Evolutionary conservation across 2,113 vertebrate species (phyloP), one percentile per base, ranked within the genome.

Genomic region (Poeciliopsis turrubarensis): DNA sequence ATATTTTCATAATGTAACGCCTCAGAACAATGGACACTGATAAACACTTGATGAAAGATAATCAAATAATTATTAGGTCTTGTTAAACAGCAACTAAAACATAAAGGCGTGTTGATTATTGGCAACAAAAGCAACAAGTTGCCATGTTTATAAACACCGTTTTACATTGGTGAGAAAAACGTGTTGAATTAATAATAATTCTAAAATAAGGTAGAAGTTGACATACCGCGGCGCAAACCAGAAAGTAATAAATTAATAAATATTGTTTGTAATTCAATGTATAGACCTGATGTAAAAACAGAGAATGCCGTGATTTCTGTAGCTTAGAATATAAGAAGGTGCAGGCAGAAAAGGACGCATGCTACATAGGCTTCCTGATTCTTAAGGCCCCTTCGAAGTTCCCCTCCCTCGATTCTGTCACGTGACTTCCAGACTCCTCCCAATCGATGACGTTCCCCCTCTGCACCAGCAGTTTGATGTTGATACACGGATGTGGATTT

Each of bases 401-500:
- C 31, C 15, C 17, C 61, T 72, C 29, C 14, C 34, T 4, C n/a
- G 14, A 5, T 1, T 1, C 2, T 8, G 31, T 63, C 80, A 87
- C 73, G 65, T 81, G 76, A 70, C 39, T 14, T 2, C 5, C 0
- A 1, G 3, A 22, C 44, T n/a, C 77, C 60, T 60, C 86, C 83
- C 68, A 30, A 1, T 68, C 1, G 34, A 26, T 88, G 87, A 91
- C 91, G 89, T 90, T 5, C 30, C 19, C 12, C 1, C 73, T 60
- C 70, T 13, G 78, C 83, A 79, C 86, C 75, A 81, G 81, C 83
- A 88, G 60, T 4, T 54, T 82, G 81, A 87, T 84, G 89, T 82
- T 47, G 63, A 60, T 68, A 82, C 83, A 62, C 93, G 92, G 92
- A 94, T 93, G 88, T 92, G 61, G 84, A 61, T 27, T 27, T 63